A percentile compares a stretch with the other conserved stretches of the same genome.
Conservation (phyloP, 2,888 invertebrate genomes). For the Nymphalis c-album region DNA sequence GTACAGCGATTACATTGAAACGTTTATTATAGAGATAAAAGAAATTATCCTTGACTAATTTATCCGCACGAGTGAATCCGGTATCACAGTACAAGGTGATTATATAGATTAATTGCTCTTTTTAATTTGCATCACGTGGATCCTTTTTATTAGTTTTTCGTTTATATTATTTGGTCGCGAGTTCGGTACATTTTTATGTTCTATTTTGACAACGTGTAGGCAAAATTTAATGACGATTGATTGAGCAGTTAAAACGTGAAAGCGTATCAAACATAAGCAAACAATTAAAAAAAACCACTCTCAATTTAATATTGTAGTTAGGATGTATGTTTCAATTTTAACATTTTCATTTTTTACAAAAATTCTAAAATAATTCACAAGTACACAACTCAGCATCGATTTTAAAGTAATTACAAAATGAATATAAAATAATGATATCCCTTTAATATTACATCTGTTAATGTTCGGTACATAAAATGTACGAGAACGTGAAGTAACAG, state of each 20-base stretch:
- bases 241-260: no score
- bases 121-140: slow-evolving; percentile 8
- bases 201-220: no score
- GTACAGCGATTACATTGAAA: background rate
- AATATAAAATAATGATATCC: slow-evolving; percentile 12
- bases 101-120: slow-evolving; percentile 9
- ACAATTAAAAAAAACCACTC: no score
- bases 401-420: background rate
- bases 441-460: slow-evolving; percentile 18
- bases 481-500: slow-evolving; percentile 21
- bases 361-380: no score
- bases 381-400: background rate
- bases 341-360: no score
- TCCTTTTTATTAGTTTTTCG: background rate
- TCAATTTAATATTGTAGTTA: no score
- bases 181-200: no score
- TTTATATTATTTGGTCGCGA: background rate
- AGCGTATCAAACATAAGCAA: no score
- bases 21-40: slow-evolving; percentile 7
- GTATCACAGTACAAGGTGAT: slow-evolving; percentile 11
- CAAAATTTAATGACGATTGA: no score
- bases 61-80: slow-evolving; percentile 10
- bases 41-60: slow-evolving; percentile 14
- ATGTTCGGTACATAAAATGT: slow-evolving; percentile 20
- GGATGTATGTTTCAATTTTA: no score